Base-by-base conservation (phyloP, 2,113 vertebrate species). In the Ctenodactylus gundi region DNA sequence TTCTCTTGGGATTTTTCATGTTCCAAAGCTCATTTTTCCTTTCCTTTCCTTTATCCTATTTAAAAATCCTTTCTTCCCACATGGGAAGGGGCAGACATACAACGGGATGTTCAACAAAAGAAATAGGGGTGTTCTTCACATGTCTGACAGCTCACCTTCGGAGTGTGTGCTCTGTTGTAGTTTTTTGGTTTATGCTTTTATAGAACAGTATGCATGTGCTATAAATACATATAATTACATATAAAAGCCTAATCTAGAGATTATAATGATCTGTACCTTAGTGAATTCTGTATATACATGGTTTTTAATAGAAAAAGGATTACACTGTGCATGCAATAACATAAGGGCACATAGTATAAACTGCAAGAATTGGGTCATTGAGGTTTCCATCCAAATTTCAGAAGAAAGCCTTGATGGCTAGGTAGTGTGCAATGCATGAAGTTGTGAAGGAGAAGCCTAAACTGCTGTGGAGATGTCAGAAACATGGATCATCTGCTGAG, bases 61-160 rank as follows among this genome's bases (percentile, higher is more conserved):
- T 51, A 44, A 72, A 68, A 49, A 23, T 9, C 21, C 82, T 72
- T 51, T 29, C 51, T 78, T 55, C 60, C 31, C 88, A 31, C 15
- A 17, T 73, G 39, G 55, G 49, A 55, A 65, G 39, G 29, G 21
- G 70, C 9, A 12, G 58, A 53, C 6, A 60, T 70, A 78, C 46
- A 78, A 70, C n/a, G n/a, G n/a, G n/a, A 70, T 49, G 70, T 55
- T 31, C 53, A 91, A n/a, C 73, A 81, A 53, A 62, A 81, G 9
- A 75, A 86, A 41, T 20, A 57, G 25, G 20, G 23, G 25, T 14
- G 39, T 76, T 20, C 20, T 44, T 83, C 46, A 72, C 9, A 64
- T 39, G 25, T 82, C 58, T 91, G 87, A 60, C 83, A 83, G 83
- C 46, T 87, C 27, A 91, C 62, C n/a, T n/a, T n/a, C n/a, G n/a